Evolutionary conservation across 2,113 vertebrate genomes (phyloP).

Genomic region (Plestiodon gilberti): DNA sequence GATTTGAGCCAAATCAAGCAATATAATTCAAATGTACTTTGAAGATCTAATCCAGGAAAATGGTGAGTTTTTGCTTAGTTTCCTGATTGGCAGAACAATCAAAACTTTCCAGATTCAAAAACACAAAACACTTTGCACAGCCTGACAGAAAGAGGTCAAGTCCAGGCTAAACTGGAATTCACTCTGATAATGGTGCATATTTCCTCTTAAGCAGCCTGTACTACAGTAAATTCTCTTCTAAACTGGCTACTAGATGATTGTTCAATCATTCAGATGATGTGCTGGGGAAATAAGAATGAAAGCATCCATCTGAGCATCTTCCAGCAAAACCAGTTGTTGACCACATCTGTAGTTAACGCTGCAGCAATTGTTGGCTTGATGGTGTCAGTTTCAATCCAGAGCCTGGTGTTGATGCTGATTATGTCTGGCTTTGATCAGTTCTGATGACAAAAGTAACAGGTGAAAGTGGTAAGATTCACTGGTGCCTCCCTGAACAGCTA

Average conservation of each 20-base stretch:
- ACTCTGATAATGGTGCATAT: neutral
- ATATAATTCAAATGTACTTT: neutral
- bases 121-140: neutral
- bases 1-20: too few relatives aligned
- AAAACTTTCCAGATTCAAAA: neutral
- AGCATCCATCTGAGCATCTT: neutral
- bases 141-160: neutral
- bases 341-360: neutral
- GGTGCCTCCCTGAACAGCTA: neutral
- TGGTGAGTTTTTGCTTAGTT: neutral
- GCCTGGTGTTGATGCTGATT: neutral
- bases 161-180: neutral
- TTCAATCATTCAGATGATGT: neutral
- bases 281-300: neutral
- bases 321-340: neutral
- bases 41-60: neutral
- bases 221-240: neutral
- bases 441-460: neutral
- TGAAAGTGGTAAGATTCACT: neutral
- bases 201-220: constrained; percentile 1
- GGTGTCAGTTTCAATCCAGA: neutral
- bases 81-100: neutral
- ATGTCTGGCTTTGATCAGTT: neutral
- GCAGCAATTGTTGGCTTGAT: neutral
- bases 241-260: neutral